phyloP scores from a whole-genome alignment of 2,113 vertebrate genomes.

The Xiphias gladius region DNA sequence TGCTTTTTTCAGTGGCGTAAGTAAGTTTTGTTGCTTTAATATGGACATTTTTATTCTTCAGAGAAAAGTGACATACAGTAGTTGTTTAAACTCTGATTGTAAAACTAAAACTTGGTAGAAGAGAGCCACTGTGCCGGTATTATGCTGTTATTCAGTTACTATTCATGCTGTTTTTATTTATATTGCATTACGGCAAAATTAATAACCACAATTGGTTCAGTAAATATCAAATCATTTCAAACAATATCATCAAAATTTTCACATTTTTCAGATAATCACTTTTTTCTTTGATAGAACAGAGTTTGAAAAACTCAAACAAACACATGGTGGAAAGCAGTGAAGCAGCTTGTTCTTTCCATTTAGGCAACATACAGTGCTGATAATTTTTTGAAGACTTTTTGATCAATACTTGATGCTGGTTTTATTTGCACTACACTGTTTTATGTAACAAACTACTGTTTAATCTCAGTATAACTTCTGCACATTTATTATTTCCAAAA shows the following conservation, averaged over 20 bases:
- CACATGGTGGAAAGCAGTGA: not conserved
- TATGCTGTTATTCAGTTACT: not conserved
- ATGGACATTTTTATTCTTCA: not conserved
- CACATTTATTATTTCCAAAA: conserved; percentile 16
- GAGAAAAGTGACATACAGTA: not conserved
- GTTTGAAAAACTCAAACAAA: not conserved
- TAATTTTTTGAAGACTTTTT: conserved; percentile 4
- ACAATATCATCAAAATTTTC: not conserved
- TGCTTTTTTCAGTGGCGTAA: too few relatives aligned
- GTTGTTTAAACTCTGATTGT: not conserved
- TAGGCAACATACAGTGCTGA: not conserved
- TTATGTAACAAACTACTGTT: not conserved
- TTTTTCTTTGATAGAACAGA: not conserved
- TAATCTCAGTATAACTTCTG: not conserved
- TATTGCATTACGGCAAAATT: not conserved
- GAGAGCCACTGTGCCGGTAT: not conserved
- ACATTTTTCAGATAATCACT: not conserved
- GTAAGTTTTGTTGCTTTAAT: not conserved
- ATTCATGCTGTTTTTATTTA: not conserved
- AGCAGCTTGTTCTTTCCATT: not conserved
- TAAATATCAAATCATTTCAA: conserved; percentile 14
- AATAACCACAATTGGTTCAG: not conserved
- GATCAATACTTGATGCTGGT: not conserved
- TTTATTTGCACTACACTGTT: conserved; percentile 2
- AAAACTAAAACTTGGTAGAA: not conserved